A percentile compares a stretch with the other conserved stretches of the same genome.
Evolutionary conservation across 2,797 vertebrate species (phyloP).

Genomic region (Staurois parvus): DNA sequence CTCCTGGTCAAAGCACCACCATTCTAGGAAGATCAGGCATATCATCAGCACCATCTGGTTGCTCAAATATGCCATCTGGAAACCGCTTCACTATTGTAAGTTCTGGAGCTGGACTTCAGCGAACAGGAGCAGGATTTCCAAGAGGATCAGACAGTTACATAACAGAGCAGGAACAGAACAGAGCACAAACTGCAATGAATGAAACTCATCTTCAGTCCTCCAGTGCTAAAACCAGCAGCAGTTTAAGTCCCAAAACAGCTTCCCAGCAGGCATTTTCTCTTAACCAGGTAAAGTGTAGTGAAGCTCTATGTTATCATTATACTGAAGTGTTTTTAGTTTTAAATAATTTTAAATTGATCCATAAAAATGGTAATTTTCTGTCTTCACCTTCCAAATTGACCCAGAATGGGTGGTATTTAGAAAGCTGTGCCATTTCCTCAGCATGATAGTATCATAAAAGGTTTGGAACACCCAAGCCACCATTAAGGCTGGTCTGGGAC

Average conservation of each 20-base stretch:
- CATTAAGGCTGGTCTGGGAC: too few relatives aligned
- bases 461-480: too few relatives aligned
- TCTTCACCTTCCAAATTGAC: too few relatives aligned
- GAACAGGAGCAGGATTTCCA: constrained; percentile 70
- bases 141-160: constrained; percentile 73
- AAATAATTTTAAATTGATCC: not conserved
- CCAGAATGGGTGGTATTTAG: too few relatives aligned
- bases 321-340: not conserved
- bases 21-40: constrained; percentile 78
- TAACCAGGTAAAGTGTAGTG: constrained; percentile 73
- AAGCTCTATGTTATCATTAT: not conserved
- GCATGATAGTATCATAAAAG: too few relatives aligned
- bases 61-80: constrained; percentile 78
- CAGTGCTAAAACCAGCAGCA: constrained; percentile 82
- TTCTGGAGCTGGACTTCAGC: constrained; percentile 75
- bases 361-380: not conserved
- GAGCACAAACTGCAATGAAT: constrained; percentile 78
- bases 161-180: constrained; percentile 75
- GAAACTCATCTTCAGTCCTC: constrained; percentile 85
- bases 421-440: too few relatives aligned
- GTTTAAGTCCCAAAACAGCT: constrained; percentile 72
- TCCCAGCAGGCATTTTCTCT: constrained; percentile 74
- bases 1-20: constrained; percentile 78
- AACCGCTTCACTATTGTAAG: constrained; percentile 85
- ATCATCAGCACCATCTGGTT: constrained; percentile 70